phyloP scores from a whole-genome alignment of 2,113 vertebrate species.

The Sinocyclocheilus anshuiensis region DNA sequence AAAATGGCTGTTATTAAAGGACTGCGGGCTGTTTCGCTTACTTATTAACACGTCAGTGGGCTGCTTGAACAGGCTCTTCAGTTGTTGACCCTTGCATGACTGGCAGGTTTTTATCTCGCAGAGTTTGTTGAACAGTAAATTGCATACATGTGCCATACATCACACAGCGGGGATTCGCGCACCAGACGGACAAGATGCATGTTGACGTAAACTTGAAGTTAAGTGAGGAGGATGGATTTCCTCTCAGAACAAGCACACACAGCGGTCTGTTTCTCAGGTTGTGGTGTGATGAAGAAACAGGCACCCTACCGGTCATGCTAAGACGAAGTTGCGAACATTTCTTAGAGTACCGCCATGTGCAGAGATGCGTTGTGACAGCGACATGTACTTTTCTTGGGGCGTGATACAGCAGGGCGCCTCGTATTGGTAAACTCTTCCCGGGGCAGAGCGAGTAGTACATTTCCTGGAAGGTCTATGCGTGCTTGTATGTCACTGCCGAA shows the following conservation, averaged over 20 bases:
- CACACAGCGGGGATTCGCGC: background rate
- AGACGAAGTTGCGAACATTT: background rate
- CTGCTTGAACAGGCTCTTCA: background rate
- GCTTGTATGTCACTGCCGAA: background rate
- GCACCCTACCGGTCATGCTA: background rate
- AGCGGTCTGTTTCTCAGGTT: background rate
- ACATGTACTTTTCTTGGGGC: background rate
- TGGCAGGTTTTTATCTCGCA: conserved; percentile 16
- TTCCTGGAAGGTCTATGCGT: background rate
- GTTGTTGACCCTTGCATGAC: conserved; percentile 16
- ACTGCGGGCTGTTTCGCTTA: conserved; percentile 51
- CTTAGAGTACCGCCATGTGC: background rate
- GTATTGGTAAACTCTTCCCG: background rate
- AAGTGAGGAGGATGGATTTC: background rate
- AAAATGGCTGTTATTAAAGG: conserved; percentile 48
- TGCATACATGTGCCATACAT: conserved; percentile 4
- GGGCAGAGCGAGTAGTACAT: background rate
- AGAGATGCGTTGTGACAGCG: conserved; percentile 6
- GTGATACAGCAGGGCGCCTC: background rate
- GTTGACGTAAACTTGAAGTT: background rate
- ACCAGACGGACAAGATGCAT: background rate
- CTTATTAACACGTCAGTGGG: conserved; percentile 48
- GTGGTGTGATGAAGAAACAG: background rate
- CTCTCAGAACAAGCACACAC: background rate
- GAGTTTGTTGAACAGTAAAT: conserved; percentile 1